These are phyloP conservation scores for Leptura quadrifasciata DNA, from an alignment of 2,888 invertebrate genomes.

Conservation along the genomic window DNA sequence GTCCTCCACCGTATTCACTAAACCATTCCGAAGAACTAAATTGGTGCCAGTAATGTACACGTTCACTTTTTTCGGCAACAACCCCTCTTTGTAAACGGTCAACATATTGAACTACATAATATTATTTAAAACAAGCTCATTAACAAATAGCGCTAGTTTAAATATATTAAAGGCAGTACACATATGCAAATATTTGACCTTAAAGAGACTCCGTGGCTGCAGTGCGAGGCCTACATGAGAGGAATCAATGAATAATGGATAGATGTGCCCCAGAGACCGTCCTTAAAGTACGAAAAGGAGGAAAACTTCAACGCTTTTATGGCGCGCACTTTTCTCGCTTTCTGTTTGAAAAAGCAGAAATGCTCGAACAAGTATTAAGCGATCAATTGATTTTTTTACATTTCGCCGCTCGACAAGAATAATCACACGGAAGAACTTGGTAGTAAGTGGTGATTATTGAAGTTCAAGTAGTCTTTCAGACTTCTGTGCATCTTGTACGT, in stretches of 20 bases:
- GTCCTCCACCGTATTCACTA: no score
- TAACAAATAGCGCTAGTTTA: background rate
- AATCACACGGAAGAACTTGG: slow-evolving; percentile 2
- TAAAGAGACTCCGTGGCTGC: background rate
- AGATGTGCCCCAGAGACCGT: slow-evolving; percentile 64
- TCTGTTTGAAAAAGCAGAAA: background rate
- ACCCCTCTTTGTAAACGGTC: no score
- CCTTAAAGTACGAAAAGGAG: slow-evolving; percentile 64
- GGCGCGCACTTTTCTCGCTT: slow-evolving; percentile 31
- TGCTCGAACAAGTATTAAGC: slow-evolving; percentile 4
- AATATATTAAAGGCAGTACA: background rate
- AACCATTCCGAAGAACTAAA: no score
- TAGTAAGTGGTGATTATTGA: slow-evolving; percentile 7
- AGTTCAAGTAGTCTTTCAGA: background rate
- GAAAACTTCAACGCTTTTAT: slow-evolving; percentile 65
- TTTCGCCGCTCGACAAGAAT: slow-evolving; percentile 3
- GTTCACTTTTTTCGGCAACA: no score
- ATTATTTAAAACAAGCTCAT: background rate
- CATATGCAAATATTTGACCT: background rate
- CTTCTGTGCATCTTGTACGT: background rate
- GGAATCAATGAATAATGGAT: slow-evolving; percentile 69
- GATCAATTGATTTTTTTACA: slow-evolving; percentile 7
- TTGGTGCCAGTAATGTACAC: no score
- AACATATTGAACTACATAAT: background rate
- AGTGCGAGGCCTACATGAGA: slow-evolving; percentile 46